Evolutionary conservation across 2,113 vertebrate species (phyloP).

Genomic region (Chaetodon auriga): DNA sequence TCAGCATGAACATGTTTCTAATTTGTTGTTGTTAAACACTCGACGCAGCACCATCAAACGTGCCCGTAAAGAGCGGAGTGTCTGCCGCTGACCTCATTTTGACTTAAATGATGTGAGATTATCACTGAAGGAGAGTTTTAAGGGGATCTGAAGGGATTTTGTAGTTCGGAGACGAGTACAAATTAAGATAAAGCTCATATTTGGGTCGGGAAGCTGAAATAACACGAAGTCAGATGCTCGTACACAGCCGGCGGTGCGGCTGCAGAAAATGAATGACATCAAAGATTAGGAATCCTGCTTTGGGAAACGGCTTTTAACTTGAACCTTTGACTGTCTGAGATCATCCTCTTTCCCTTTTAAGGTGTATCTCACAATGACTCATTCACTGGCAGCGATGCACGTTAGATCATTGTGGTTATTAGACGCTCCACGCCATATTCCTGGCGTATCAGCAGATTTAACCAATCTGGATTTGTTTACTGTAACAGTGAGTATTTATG

Average conservation of each 20-base stretch:
- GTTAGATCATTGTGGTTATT: slow-evolving; percentile 36
- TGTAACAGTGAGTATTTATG: background rate
- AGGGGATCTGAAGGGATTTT: slow-evolving; percentile 47
- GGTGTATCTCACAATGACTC: slow-evolving; percentile 5
- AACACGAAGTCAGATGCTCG: slow-evolving; percentile 26
- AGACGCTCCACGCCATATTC: background rate
- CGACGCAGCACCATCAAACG: background rate
- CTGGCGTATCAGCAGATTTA: slow-evolving; percentile 9
- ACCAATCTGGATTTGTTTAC: slow-evolving; percentile 38
- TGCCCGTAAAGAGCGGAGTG: background rate
- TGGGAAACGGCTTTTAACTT: slow-evolving; percentile 15
- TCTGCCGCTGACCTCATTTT: slow-evolving; percentile 35
- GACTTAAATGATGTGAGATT: slow-evolving; percentile 32
- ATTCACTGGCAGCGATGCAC: background rate
- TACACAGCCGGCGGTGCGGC: slow-evolving; percentile 21
- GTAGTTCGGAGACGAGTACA: slow-evolving; percentile 22
- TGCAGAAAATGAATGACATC: slow-evolving; percentile 34
- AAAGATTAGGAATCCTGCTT: slow-evolving; percentile 48
- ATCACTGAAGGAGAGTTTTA: slow-evolving; percentile 39
- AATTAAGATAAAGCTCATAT: slow-evolving; percentile 55
- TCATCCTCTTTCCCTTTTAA: slow-evolving; percentile 9
- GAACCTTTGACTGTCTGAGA: slow-evolving; percentile 23
- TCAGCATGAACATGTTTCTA: background rate
- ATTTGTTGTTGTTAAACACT: background rate
- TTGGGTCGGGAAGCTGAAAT: slow-evolving; percentile 42